Evolutionary conservation across 2,113 vertebrate species (phyloP).

Genomic region (Oryctolagus cuniculus): mOryCun1.1 NC_091447.1:37386501-37387000

Average conservation of each 20-base stretch:
- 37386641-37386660: not conserved
- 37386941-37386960: slow-evolving; percentile 41
- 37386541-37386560: slow-evolving; percentile 48
- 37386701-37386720: slow-evolving; percentile 21
- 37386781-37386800: slow-evolving; percentile 38
- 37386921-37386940: not conserved
- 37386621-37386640: slow-evolving; percentile 8
- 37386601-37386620: not conserved
- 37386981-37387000: not conserved
- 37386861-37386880: not conserved
- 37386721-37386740: not conserved
- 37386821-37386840: not conserved
- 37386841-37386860: not conserved
- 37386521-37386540: slow-evolving; percentile 25
- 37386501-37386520: slow-evolving; percentile 47
- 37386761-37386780: not conserved
- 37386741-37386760: not conserved
- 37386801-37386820: not conserved
- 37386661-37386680: slow-evolving; percentile 48
- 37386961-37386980: not conserved
- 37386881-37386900: not conserved
- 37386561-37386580: slow-evolving; percentile 1
- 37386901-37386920: slow-evolving; percentile 24
- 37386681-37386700: not conserved
- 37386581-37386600: not conserved